A percentile compares a stretch with the other conserved stretches of the same genome.
Evolutionary conservation across 2,113 vertebrate species (phyloP).

Genomic region (Mohoua ochrocephala): DNA sequence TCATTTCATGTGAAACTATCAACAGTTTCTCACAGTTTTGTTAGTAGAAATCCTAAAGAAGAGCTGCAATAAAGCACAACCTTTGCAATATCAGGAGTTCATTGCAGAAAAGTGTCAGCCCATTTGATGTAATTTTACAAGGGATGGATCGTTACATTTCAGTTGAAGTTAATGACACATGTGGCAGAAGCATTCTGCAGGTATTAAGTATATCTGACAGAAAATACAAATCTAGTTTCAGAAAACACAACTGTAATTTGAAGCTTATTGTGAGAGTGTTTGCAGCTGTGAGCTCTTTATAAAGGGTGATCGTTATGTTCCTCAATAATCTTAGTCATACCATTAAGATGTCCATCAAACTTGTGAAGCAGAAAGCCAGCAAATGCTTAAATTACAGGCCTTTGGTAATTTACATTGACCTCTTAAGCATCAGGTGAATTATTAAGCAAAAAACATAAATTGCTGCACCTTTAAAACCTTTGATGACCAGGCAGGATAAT

Average conservation of each 20-base stretch:
- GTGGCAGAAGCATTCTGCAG: neutral
- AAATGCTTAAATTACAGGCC: constrained; percentile 2
- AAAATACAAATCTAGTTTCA: neutral
- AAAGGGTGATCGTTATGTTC: neutral
- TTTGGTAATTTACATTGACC: neutral
- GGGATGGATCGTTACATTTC: neutral
- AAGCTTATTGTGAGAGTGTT: neutral
- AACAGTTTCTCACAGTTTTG: neutral
- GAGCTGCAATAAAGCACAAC: neutral
- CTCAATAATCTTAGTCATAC: neutral
- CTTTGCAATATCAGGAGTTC: neutral
- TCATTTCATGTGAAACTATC: neutral
- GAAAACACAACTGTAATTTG: neutral
- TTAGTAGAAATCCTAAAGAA: neutral
- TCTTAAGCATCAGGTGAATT: neutral
- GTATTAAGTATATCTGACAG: neutral
- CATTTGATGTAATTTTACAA: neutral
- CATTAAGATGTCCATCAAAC: neutral
- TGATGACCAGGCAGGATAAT: neutral
- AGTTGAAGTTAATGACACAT: neutral
- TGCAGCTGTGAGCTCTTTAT: neutral
- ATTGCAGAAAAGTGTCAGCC: neutral
- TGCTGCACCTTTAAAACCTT: neutral
- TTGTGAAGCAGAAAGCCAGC: neutral
- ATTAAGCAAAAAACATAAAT: neutral